Conservation (phyloP, 2,888 invertebrate genomes). For the Nesidiocoris tenuis region DNA sequence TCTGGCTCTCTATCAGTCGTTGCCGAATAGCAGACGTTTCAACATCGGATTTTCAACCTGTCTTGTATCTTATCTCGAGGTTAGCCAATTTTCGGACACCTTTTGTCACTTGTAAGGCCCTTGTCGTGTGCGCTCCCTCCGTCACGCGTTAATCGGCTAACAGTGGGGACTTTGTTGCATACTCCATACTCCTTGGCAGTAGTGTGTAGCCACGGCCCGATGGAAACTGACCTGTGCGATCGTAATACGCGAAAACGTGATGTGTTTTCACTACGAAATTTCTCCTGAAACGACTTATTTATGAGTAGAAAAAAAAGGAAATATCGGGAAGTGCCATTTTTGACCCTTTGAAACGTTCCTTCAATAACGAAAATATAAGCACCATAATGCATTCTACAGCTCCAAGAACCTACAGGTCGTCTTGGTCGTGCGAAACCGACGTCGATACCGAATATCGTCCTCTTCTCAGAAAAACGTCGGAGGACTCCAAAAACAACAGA, state of each 20-base stretch:
- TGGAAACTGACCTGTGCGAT: too few species aligned
- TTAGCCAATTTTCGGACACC: not conserved
- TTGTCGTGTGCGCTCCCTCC: not conserved
- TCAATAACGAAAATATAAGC: too few species aligned
- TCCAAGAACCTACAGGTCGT: not conserved
- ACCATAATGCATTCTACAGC: too few species aligned
- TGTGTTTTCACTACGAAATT: too few species aligned
- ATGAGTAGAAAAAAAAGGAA: too few species aligned
- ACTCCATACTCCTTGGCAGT: too few species aligned
- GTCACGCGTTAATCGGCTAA: not conserved
- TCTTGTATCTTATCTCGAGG: too few species aligned
- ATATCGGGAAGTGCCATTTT: too few species aligned
- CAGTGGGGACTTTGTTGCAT: not conserved
- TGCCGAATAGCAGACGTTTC: not conserved
- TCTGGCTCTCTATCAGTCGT: not conserved
- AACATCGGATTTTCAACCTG: not conserved
- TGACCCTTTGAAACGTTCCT: too few species aligned
- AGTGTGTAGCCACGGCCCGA: too few species aligned
- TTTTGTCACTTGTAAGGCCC: not conserved
- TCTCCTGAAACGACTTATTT: too few species aligned
- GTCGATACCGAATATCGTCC: not conserved
- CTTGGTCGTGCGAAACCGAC: not conserved
- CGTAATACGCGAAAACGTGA: too few species aligned
- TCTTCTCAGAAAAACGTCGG: not conserved
- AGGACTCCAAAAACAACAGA: not conserved